Evolutionary conservation across 2,113 vertebrate species (phyloP), one percentile per base, ranked within the genome.

Genomic region (Alaudala cheleensis): DNA sequence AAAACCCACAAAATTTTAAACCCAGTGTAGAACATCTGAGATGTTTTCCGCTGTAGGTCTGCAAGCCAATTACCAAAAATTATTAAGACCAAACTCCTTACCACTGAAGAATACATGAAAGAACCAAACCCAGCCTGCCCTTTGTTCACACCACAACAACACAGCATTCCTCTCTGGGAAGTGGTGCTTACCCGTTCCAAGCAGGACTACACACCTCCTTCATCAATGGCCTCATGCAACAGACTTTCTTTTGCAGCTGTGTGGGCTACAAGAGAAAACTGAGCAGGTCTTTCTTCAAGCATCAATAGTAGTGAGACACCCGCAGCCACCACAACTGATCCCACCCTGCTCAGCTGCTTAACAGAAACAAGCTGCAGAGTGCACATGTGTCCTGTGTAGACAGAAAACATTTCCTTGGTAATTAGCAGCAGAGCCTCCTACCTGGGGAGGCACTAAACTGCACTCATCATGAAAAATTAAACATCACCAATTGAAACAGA

Each of bases 391-490:
- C 83, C 57, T 69, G 18, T 12, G 67, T 72, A 77, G 16, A 64
- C 45, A 90, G 74, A 90, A 84, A 87, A 62, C 60, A 62, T 78
- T 72, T 86, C 92, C 86, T 33, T n/a, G 29, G 90, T 97, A 95
- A 98, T 98, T 79, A 97, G 87, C 92, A 92, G 88, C 17, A 26
- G 86, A 94, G 61, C 77, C 88, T 80, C 78, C 90, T 87, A 94
- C 88, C 93, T 90, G 44, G 88, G 70, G 91, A 97, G 61, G 79
- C 90, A 86, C 93, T 92, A 91, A 96, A 88, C 80, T 84, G 88
- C 81, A 82, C 86, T 47, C 51, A 53, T 97, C 91, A 95, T 97
- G 86, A 97, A 97, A 97, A 97, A 97, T 97, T 97, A 95, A 98
- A 87, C 40, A 51, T 23, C 45, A 26, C 34, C 21, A 31, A 23